phyloP scores from a whole-genome alignment of 1,140 invertebrate genomes.

The Aphelinus certus region DNA sequence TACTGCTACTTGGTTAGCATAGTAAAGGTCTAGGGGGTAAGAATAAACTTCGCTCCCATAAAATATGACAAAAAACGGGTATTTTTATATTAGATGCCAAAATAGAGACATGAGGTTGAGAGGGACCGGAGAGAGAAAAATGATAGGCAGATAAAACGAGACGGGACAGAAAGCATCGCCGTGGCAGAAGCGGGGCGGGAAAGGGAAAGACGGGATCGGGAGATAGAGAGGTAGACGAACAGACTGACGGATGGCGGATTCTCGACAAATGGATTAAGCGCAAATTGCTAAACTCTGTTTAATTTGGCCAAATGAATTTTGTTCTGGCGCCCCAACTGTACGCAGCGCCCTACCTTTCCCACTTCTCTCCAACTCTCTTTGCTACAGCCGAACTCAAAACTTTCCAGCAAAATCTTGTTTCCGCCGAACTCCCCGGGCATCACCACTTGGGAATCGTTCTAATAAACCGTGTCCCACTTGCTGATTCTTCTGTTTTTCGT shows the following conservation, averaged over 20 bases:
- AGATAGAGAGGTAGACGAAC: constrained; percentile 37
- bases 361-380: neutral
- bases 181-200: neutral
- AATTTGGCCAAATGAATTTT: constrained; percentile 62
- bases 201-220: constrained; percentile 16
- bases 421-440: neutral
- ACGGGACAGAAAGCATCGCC: neutral
- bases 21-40: too few relatives aligned
- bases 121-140: neutral
- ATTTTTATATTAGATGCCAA: too few relatives aligned
- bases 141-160: constrained; percentile 8
- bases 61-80: too few relatives aligned
- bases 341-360: neutral
- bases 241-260: constrained; percentile 50
- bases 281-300: constrained; percentile 62
- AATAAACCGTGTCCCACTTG: neutral
- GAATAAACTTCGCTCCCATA: too few relatives aligned
- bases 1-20: too few relatives aligned
- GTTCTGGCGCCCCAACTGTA: constrained; percentile 46
- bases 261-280: constrained; percentile 61
- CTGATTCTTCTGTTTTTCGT: too few relatives aligned
- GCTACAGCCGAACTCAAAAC: neutral
- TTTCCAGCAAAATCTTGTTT: constrained; percentile 24
- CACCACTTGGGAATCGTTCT: constrained; percentile 14
- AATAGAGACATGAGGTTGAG: too few relatives aligned